Evolutionary conservation across 1,140 invertebrate species (phyloP).

Genomic region (Drosophila lacertosa): DNA sequence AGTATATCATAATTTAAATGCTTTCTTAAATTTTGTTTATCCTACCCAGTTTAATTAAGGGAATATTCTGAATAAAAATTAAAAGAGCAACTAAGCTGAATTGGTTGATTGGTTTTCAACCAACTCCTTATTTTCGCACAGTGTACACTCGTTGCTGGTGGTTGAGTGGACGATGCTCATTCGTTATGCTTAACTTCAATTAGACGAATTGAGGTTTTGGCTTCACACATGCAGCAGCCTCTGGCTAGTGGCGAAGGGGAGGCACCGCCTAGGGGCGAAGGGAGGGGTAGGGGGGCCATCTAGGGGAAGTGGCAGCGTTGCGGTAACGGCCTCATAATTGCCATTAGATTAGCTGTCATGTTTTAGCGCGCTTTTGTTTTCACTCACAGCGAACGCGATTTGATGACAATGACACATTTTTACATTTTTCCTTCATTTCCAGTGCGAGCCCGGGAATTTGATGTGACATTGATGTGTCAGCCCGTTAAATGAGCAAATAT

Average conservation of each 20-base stretch:
- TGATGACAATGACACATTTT: conserved; percentile 67
- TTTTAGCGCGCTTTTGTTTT: conserved; percentile 46
- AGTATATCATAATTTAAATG: no score
- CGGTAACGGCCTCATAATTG: conserved; percentile 78
- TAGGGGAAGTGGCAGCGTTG: neutral
- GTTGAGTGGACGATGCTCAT: conserved; percentile 18
- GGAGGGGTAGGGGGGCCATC: no score
- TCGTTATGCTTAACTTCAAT: conserved; percentile 80
- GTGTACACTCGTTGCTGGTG: conserved; percentile 8
- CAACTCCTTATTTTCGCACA: no score
- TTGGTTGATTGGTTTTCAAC: no score
- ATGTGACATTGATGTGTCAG: conserved; percentile 84
- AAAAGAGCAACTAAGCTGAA: no score
- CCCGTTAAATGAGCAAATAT: conserved; percentile 83
- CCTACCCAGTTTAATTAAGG: no score
- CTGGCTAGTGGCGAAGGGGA: conserved; percentile 18
- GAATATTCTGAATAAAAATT: no score
- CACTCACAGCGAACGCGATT: conserved; percentile 40
- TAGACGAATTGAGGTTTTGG: conserved; percentile 73
- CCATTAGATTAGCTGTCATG: conserved; percentile 82
- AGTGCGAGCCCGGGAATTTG: no score
- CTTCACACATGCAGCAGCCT: conserved; percentile 42
- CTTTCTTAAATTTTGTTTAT: no score
- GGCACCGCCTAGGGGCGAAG: neutral
- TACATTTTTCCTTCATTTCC: conserved; percentile 7